Evolutionary conservation across 1,140 invertebrate species (phyloP).

Genomic region (Drosophila sucinea): DNA sequence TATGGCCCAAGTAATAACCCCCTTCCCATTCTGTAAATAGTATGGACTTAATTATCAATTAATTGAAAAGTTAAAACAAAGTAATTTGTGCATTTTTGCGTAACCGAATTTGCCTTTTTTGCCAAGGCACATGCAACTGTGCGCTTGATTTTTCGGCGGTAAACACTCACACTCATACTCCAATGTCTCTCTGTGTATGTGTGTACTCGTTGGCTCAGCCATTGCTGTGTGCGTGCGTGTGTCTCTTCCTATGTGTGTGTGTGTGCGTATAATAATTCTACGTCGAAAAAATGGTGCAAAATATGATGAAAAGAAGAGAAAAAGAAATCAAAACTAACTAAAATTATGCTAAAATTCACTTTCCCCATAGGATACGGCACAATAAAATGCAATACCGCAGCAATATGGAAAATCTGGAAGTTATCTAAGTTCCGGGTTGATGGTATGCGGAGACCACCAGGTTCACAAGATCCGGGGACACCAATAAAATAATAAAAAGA

Average conservation of each 20-base stretch:
- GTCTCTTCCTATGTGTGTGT: constrained; percentile 49
- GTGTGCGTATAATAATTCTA: constrained; percentile 74
- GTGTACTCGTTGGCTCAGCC: constrained; percentile 47
- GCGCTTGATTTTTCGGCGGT: constrained; percentile 81
- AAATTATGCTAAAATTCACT: constrained; percentile 54
- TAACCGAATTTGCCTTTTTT: constrained; percentile 56
- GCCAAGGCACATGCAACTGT: constrained; percentile 74
- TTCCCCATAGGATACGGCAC: constrained; percentile 60
- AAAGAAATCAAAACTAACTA: constrained; percentile 54
- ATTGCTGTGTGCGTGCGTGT: constrained; percentile 59
- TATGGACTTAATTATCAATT: not conserved
- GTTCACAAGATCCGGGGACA: constrained; percentile 19
- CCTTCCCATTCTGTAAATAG: constrained; percentile 19
- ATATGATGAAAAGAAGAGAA: constrained; percentile 61
- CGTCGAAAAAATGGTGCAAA: constrained; percentile 83
- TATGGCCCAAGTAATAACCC: constrained; percentile 31
- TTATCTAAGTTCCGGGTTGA: constrained; percentile 42
- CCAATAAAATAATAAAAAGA: constrained; percentile 11
- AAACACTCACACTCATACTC: constrained; percentile 79
- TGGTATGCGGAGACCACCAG: constrained; percentile 20
- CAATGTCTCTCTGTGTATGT: constrained; percentile 54
- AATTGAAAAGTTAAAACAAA: not conserved
- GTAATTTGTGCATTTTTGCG: constrained; percentile 55
- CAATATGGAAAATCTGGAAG: constrained; percentile 50
- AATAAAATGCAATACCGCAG: constrained; percentile 40